Evolutionary conservation across 2,113 vertebrate species (phyloP).

Genomic region (Ramphastos sulfuratus): DNA sequence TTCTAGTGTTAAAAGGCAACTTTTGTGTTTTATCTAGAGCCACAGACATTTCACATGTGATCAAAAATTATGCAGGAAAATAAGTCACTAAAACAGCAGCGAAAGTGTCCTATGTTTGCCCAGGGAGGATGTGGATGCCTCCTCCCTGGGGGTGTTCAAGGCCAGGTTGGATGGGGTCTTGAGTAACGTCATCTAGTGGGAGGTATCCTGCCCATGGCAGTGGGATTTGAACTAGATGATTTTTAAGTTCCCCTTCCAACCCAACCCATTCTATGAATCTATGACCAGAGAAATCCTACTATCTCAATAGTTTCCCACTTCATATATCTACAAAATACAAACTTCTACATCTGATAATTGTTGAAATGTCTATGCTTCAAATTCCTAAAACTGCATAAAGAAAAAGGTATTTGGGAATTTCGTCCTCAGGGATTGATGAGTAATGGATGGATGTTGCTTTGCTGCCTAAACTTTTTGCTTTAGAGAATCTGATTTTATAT

Average conservation of each 20-base stretch:
- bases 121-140: no score
- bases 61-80: neutral
- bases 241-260: no score
- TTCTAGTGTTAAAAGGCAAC: neutral
- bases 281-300: neutral
- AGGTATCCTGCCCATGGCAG: no score
- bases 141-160: no score
- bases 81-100: neutral
- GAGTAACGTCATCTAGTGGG: no score
- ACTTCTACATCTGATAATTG: neutral
- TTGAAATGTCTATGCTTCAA: neutral
- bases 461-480: neutral
- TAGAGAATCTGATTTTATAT: accelerated
- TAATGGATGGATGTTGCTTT: neutral
- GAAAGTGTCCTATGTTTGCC: neutral
- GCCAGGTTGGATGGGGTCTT: no score
- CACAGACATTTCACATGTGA: neutral
- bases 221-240: no score
- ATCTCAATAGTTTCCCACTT: neutral
- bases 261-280: no score
- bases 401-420: neutral
- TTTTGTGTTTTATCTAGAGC: neutral
- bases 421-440: neutral
- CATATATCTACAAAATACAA: neutral
- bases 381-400: neutral